Base-by-base conservation (phyloP, 1,140 invertebrate species). In the Caenorhabditis elegans region DNA sequence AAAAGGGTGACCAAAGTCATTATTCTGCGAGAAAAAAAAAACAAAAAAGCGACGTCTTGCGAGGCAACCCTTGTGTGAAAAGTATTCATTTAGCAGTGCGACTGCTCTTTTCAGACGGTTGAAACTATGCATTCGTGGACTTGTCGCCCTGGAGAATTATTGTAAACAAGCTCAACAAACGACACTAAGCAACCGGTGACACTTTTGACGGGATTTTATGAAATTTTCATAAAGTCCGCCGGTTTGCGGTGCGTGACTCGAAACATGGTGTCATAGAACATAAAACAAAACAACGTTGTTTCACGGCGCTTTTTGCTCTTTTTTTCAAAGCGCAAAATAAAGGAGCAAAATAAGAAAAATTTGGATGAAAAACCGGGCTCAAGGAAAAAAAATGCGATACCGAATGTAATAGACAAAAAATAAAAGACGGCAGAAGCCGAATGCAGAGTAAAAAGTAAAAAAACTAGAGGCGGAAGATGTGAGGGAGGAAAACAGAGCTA, bases 211-310 rank as follows among this genome's bases (percentile, higher is more conserved):
- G 28, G 15, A 53, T 39, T 39, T 36, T 39, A 70, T 70, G 34
- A 70, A 70, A 39, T 70, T 31, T 70, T 24, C 31, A 70, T 60
- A n/a, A n/a, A n/a, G n/a, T n/a, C n/a, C n/a, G n/a, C n/a, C n/a
- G n/a, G n/a, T n/a, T n/a, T n/a, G n/a, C n/a, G n/a, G n/a, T n/a
- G n/a, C 26, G 53, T 6, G 26, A 31, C 34, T 60, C 26, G 26
- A 31, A 60, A n/a, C 2, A 0, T 8, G 13, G 8, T 31, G 15
- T 53, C 26, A 24, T 8, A 26, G 26, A 53, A 13, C 15, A 48
- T 13, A 48, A 48, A 48, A 48, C 2, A 51, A 51, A 51, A 51
- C 49, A 51, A 51, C 49, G n/a, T 26, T 51, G 19, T 51, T 6
- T 24, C 49, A 51, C 49, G n/a, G n/a, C n/a, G n/a, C n/a, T n/a